Base-by-base conservation (phyloP, 2,113 vertebrate species). In the Odocoileus hemionus region DNA sequence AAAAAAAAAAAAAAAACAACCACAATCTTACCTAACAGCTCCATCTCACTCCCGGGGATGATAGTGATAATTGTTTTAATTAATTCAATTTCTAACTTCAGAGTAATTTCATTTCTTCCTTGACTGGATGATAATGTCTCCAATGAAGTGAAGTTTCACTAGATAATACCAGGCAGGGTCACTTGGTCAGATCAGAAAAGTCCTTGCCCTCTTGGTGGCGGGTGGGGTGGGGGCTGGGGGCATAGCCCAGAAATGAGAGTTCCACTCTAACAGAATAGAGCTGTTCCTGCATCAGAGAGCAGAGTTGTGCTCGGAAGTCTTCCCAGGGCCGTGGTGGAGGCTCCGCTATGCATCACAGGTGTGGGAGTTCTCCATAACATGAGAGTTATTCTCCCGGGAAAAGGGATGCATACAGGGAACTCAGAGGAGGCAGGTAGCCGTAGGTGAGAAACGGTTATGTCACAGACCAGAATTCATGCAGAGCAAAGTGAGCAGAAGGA, bases 61-160 rank as follows among this genome's bases (percentile, higher is more conserved):
- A 94, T 67, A 80, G 89, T 85, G 97, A 88, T 96, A 91, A 97
- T 94, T 92, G 50, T 83, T 92, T 95, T 96, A 97, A 98, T 98
- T 96, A 98, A 98, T 96, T 97, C 54, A 67, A 92, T 97, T 96
- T 96, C 85, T 84, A 86, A 91, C 90, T 96, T 88, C 43, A 3
- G 70, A 98, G 76, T 87, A 28, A 96, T 97, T 97, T 97, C 82
- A 97, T 96, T 97, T 97, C 89, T 96, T 89, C 58, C 60, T 91
- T 70, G 79, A 89, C 92, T 88, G 43, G 96, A 92, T 64, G 96
- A 61, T 89, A 92, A 92, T 45, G 85, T 50, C 17, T 70, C 57
- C 91, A 95, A 91, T 28, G 85, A 89, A 96, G 79, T 6, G 6
- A 93, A 86, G 30, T 36, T 57, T 91, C 55, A 52, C 30, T 61